Evolutionary conservation across 2,797 vertebrate genomes (phyloP), one percentile per base, ranked within the genome.

Genomic region (Denticeps clupeoides): DNA sequence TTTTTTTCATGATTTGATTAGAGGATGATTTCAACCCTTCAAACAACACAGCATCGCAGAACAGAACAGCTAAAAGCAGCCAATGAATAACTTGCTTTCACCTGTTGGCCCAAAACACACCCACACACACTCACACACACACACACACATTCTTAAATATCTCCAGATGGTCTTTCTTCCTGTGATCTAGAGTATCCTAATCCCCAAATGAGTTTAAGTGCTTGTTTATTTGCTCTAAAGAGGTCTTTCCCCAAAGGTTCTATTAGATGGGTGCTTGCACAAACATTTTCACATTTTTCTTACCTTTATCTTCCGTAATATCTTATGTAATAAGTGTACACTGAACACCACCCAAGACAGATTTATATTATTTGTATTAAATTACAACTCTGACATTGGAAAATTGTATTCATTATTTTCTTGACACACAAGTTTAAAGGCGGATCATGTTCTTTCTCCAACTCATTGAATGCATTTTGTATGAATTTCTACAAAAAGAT

Each of bases 141-240:
- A 40, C 31, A 16, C 38, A 61, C 43, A 49, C 56, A 48, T 47
- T 58, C 38, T 49, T 59, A 70, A 69, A 65, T 56, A 51, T 52
- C 42, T 70, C 53, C 74, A 75, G 73, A 78, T 77, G 69, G 67
- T 55, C 65, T 57, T 65, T 62, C 62, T 45, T 59, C 56, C 45
- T 55, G 61, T 59, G 59, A 51, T 64, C 53, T 68, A 56, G 41
- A 53, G 41, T 58, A 58, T 55, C 69, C 33, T 77, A 75, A 76
- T 78, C 67, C 69, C 56, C 58, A 62, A 66, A 66, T 67, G 56
- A 68, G 62, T 67, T 63, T 66, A 63, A 78, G 67, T 58, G 57
- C 56, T 56, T 71, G 64, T 74, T 79, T 75, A 73, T 78, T 67
- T 65, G 44, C 56, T 65, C 43, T 50, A 22, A 40, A 52, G 26